phyloP scores from a whole-genome alignment of 30 jellyfish, hydroid and myxozoan species.

The Pelagia noctiluca region DNA sequence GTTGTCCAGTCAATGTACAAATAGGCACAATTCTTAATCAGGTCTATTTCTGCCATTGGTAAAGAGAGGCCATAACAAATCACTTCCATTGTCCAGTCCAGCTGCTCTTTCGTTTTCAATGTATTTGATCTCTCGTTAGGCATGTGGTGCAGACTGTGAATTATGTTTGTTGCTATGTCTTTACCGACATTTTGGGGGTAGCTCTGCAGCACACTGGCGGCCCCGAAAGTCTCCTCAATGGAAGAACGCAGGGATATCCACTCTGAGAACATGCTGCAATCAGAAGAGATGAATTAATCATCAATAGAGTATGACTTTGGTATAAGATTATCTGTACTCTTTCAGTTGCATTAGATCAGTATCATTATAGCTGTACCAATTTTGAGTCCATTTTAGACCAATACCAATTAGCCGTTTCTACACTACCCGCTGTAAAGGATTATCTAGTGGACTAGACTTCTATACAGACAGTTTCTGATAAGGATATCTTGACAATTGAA shows the following conservation, averaged over 20 bases:
- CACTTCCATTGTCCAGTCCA: slow-evolving; percentile 99
- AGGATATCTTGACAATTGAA: no score
- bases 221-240: slow-evolving; percentile 90
- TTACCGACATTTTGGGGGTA: slow-evolving; percentile 93
- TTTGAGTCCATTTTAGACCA: no score
- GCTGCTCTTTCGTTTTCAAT: slow-evolving; percentile 76
- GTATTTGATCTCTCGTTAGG: slow-evolving; percentile 75
- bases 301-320: no score
- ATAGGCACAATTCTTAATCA: slow-evolving; percentile 89
- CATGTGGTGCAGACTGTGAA: slow-evolving; percentile 74
- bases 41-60: slow-evolving; percentile 95
- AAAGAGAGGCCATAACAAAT: slow-evolving; percentile 92
- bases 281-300: no score
- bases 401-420: no score
- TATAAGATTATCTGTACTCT: no score
- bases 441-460: no score
- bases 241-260: slow-evolving; percentile 92
- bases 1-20: slow-evolving; percentile 91
- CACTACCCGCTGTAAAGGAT: no score
- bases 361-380: no score
- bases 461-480: no score
- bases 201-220: slow-evolving; percentile 80
- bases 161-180: slow-evolving; percentile 85
- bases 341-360: no score
- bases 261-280: slow-evolving; percentile 89